phyloP scores from a whole-genome alignment of 2,888 invertebrate species.

The Mythimna ferrago region DNA sequence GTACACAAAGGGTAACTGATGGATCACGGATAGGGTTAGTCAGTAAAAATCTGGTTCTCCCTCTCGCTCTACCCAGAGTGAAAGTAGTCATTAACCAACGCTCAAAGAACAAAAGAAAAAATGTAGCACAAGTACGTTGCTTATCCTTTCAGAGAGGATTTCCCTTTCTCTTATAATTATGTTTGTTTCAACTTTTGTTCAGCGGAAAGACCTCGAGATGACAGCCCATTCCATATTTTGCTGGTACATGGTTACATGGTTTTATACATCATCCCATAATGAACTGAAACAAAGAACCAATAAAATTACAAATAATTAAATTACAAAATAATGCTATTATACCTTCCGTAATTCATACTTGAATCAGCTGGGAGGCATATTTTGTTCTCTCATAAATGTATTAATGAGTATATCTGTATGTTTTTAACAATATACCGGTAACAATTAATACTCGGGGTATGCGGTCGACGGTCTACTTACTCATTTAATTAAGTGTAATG shows the following conservation, averaged over 20 bases:
- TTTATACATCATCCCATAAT: neutral
- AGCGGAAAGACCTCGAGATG: no score
- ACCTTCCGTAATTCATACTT: conserved; percentile 40
- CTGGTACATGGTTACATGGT: neutral
- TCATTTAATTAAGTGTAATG: conserved; percentile 63
- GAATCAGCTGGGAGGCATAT: conserved; percentile 40
- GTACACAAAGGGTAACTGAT: no score
- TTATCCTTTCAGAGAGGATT: no score
- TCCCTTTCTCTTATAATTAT: no score
- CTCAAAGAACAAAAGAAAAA: no score
- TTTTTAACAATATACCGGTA: conserved; percentile 49
- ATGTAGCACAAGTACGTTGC: no score
- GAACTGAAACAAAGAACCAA: conserved; percentile 12
- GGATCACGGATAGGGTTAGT: no score
- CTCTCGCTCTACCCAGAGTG: no score
- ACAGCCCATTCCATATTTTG: no score
- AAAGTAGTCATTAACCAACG: no score
- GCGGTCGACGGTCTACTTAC: conserved; percentile 38
- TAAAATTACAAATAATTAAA: conserved; percentile 28
- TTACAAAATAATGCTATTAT: conserved; percentile 30
- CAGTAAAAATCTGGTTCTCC: no score
- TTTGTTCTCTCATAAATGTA: conserved; percentile 37
- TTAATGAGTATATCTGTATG: conserved; percentile 41
- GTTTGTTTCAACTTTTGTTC: no score
- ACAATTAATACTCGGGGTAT: conserved; percentile 44